Conservation (phyloP, 2,113 vertebrate species). For the Cacatua alba region DNA sequence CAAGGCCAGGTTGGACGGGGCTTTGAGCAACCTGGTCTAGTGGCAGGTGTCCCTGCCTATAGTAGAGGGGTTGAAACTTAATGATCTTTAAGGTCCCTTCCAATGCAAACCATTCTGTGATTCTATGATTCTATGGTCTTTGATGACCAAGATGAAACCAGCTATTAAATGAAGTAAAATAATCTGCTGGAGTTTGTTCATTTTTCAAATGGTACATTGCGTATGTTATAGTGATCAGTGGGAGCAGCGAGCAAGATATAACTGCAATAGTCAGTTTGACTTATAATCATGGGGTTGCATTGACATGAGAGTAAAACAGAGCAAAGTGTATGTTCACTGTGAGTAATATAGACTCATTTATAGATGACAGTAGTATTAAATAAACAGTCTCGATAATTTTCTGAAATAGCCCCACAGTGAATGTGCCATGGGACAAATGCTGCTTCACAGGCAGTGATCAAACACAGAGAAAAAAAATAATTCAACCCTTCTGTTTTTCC, state of each 20-base stretch:
- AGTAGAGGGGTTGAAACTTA: too few relatives aligned
- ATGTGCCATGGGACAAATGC: not conserved
- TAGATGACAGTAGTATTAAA: not conserved
- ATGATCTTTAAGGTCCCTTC: too few relatives aligned
- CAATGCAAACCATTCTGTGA: too few relatives aligned
- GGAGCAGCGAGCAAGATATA: not conserved
- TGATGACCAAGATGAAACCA: not conserved
- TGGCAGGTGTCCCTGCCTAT: too few relatives aligned
- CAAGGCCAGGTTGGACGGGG: too few relatives aligned
- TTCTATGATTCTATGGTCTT: not conserved
- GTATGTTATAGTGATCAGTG: not conserved
- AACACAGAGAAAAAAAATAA: not conserved
- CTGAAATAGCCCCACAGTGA: not conserved
- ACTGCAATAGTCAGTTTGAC: not conserved
- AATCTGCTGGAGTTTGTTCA: not conserved
- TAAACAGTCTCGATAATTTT: not conserved
- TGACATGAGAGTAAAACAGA: constrained; percentile 39
- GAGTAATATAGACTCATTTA: constrained; percentile 22
- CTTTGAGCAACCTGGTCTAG: too few relatives aligned
- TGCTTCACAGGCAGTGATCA: not conserved
- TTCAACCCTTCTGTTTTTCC: not conserved
- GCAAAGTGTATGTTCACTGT: constrained; percentile 3
- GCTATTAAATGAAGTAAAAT: constrained; percentile 10
- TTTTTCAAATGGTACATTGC: not conserved
- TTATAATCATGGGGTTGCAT: constrained; percentile 26